Percentiles rank a stretch among this genome's conserved stretches.
phyloP scores from a whole-genome alignment of 2,113 vertebrate species.

The Dascyllus trimaculatus region DNA sequence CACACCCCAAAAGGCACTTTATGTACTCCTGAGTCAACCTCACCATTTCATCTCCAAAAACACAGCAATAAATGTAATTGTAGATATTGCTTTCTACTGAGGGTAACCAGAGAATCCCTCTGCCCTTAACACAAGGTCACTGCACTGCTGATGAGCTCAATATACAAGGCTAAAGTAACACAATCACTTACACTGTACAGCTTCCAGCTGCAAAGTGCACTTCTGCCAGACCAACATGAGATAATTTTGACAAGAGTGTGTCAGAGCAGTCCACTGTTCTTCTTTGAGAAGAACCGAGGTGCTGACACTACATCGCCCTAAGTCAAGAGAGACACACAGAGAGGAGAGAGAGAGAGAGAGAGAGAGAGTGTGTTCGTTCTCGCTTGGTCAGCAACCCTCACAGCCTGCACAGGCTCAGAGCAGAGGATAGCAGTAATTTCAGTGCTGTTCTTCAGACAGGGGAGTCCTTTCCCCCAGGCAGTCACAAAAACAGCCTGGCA shows the following conservation, averaged over 20 bases:
- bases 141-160: slow-evolving; percentile 64
- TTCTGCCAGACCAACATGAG: slow-evolving; percentile 40
- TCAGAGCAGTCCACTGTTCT: slow-evolving; percentile 51
- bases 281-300: slow-evolving; percentile 54
- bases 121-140: slow-evolving; percentile 76
- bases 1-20: background rate
- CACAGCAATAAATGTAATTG: slow-evolving; percentile 50
- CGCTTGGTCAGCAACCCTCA: slow-evolving; percentile 76
- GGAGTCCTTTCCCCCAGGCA: slow-evolving; percentile 48
- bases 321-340: slow-evolving; percentile 14
- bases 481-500: slow-evolving; percentile 62
- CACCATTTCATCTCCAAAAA: slow-evolving; percentile 52
- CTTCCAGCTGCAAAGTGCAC: slow-evolving; percentile 61
- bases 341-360: slow-evolving; percentile 13
- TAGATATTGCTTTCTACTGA: slow-evolving; percentile 42
- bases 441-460: slow-evolving; percentile 65
- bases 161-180: slow-evolving; percentile 58
- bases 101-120: slow-evolving; percentile 64
- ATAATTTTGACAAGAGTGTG: slow-evolving; percentile 59
- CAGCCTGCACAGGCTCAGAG: slow-evolving; percentile 63
- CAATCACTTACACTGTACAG: slow-evolving; percentile 55
- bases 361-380: slow-evolving; percentile 40
- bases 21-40: slow-evolving; percentile 23
- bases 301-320: slow-evolving; percentile 58
- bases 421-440: slow-evolving; percentile 72